Evolutionary conservation across 2,113 vertebrate genomes (phyloP), one percentile per base, ranked within the genome.

Genomic region (Coregonus clupeaformis): DNA sequence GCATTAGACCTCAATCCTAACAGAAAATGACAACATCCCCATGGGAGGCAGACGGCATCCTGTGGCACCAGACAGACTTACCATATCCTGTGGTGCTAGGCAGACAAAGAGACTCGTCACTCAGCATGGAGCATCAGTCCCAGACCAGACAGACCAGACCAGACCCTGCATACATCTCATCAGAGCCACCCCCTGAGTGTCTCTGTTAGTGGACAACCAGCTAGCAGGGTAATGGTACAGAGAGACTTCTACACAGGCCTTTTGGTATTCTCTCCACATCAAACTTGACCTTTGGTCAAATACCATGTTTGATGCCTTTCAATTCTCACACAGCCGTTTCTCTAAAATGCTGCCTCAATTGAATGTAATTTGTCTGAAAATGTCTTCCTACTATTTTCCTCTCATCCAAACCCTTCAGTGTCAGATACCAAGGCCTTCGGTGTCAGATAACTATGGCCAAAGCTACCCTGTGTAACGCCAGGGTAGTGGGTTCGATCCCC

Each of bases 221-320:
- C 67, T 36, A 71, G 49, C 29, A 71, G 63, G 57, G 73, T 64
- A 47, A 81, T 27, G 68, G 52, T 57, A 60, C n/a, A 63, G 45
- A 42, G 64, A 42, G 29, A 79, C 81, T 68, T 78, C 73, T 80
- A 64, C 57, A 52, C 47, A 77, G 76, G 75, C 68, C 71, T 79
- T 82, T 55, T 83, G 79, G 80, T 81, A 63, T 47, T 68, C 70
- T 74, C 74, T 64, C 70, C 70, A 85, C 83, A 84, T 89, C 86
- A 59, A 79, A 73, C 67, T 66, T 84, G 80, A 87, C 84, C 77
- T 86, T 79, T 87, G 72, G 70, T 76, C 74, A 72, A 84, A 76
- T 67, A 66, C 49, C 32, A 76, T 4, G 69, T 59, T 42, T 27
- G 32, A 2, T 68, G 81, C 87, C 22, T 82, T 75, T 72, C 32